A percentile compares a stretch with the other conserved stretches of the same genome.
These are phyloP conservation scores for Engystomops pustulosus DNA, from an alignment of 2,113 vertebrate genomes.

Conservation along the genomic window DNA sequence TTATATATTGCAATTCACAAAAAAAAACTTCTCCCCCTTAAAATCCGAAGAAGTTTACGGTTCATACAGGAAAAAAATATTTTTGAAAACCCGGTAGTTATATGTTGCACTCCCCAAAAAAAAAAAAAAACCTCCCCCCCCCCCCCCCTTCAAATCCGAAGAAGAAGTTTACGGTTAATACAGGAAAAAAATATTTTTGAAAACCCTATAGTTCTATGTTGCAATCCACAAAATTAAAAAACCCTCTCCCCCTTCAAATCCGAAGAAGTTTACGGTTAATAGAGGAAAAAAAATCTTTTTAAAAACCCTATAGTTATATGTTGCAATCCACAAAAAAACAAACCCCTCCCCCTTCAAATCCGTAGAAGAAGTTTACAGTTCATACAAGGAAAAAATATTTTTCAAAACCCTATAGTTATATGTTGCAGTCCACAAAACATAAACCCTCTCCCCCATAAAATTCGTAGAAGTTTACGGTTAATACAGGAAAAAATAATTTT, in stretches of 20 bases:
- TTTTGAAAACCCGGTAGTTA: constrained; percentile 67
- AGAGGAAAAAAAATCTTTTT: too few relatives aligned
- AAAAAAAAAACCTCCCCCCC: constrained; percentile 81
- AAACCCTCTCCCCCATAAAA: constrained; percentile 80
- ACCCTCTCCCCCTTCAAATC: constrained; percentile 81
- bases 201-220: constrained; percentile 71
- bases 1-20: constrained; percentile 76
- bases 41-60: too few relatives aligned
- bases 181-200: constrained; percentile 6
- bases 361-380: too few relatives aligned
- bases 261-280: too few relatives aligned
- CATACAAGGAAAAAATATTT: too few relatives aligned
- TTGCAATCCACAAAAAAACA: constrained; percentile 79
- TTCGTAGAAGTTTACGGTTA: too few relatives aligned
- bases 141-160: too few relatives aligned
- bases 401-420: constrained; percentile 69
- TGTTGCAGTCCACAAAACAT: constrained; percentile 78
- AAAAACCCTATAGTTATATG: constrained; percentile 69
- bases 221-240: constrained; percentile 80
- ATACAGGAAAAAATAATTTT: too few relatives aligned
- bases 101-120: constrained; percentile 77
- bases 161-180: too few relatives aligned
- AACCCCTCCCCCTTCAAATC: constrained; percentile 82
- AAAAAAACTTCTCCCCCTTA: constrained; percentile 81
- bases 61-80: too few relatives aligned